Evolutionary conservation across 2,113 vertebrate species (phyloP).

Genomic region (Potamarius usumacintae): DNA sequence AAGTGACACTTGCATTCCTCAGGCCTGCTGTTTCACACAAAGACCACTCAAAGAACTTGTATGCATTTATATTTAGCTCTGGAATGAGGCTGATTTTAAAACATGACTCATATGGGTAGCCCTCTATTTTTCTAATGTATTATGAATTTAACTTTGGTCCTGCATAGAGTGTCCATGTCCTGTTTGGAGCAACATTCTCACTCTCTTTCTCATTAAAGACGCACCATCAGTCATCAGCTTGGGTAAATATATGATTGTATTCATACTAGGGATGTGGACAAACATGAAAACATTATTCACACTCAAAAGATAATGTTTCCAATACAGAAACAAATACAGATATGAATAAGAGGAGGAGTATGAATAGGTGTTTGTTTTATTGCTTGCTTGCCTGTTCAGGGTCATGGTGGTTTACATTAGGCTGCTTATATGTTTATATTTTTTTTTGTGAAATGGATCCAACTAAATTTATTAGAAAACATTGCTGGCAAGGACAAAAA

Average conservation of each 20-base stretch:
- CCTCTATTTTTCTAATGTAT: slow-evolving; percentile 49
- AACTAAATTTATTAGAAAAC: neutral
- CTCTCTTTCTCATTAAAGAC: neutral
- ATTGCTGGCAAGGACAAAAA: neutral
- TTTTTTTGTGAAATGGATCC: neutral
- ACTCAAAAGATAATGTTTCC: neutral
- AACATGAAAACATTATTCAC: neutral
- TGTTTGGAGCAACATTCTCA: neutral
- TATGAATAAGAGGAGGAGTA: neutral
- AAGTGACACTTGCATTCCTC: slow-evolving; percentile 38
- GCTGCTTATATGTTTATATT: neutral
- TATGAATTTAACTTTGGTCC: slow-evolving; percentile 43
- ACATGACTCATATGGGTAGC: slow-evolving; percentile 51
- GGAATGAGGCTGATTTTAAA: slow-evolving; percentile 57
- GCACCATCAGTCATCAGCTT: neutral
- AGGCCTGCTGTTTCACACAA: slow-evolving; percentile 39
- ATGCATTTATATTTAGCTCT: slow-evolving; percentile 35
- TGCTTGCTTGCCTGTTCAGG: neutral
- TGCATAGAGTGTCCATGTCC: neutral
- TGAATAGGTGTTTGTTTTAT: neutral
- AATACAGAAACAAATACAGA: neutral
- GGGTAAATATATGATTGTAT: neutral
- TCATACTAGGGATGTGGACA: neutral
- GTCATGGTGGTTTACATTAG: neutral
- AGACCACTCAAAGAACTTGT: slow-evolving; percentile 54